Conservation (phyloP, 2,888 invertebrate species). For the Conistra vaccinii region DNA sequence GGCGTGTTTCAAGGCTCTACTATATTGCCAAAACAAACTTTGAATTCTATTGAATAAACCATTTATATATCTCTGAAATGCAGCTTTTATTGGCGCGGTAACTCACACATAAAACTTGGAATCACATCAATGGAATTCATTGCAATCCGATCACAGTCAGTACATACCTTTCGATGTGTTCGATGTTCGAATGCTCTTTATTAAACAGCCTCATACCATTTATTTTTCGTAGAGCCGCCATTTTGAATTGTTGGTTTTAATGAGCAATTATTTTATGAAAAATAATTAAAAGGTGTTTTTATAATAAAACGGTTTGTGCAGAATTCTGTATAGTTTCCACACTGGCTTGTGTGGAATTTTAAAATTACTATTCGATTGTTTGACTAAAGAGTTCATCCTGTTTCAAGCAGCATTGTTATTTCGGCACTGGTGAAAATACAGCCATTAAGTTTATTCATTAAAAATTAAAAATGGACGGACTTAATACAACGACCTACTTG, state of each 20-base stretch:
- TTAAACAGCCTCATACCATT: not conserved
- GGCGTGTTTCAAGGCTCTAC: not conserved
- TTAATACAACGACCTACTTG: not conserved
- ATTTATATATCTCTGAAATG: not conserved
- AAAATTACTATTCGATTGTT: not conserved
- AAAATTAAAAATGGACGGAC: not conserved
- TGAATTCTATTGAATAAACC: not conserved
- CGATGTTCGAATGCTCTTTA: not conserved
- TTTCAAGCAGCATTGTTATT: not conserved
- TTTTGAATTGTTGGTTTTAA: slow-evolving; percentile 3
- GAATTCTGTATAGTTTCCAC: not conserved
- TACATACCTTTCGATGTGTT: not conserved
- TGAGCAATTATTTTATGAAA: not conserved
- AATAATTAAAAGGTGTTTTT: not conserved
- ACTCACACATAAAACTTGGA: not conserved
- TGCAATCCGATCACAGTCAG: not conserved
- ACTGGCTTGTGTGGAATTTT: not conserved
- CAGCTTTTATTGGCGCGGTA: not conserved
- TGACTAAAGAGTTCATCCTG: not conserved
- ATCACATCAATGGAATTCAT: not conserved
- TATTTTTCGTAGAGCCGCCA: not conserved
- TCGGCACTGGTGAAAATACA: not conserved
- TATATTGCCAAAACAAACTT: not conserved
- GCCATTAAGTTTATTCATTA: not conserved
- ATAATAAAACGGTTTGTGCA: not conserved